Evolutionary conservation across 2,113 vertebrate species (phyloP).

Genomic region (Irena cyanogastra): DNA sequence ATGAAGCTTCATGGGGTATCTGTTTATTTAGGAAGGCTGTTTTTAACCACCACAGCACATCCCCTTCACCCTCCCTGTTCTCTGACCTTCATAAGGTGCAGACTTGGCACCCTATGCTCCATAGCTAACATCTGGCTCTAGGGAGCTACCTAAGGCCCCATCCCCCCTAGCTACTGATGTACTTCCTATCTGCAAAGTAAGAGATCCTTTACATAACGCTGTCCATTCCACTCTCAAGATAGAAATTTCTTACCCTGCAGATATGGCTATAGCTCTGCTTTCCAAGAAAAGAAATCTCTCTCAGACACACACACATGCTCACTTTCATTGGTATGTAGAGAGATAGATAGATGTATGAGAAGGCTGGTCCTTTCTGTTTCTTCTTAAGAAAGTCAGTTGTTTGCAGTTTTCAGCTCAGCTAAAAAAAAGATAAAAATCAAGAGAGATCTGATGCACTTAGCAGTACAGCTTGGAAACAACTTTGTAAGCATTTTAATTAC

Average conservation of each 20-base stretch:
- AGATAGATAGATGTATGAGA: accelerated
- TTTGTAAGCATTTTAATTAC: not conserved
- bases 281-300: not conserved
- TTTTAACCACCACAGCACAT: not conserved
- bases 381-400: not conserved
- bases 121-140: not conserved
- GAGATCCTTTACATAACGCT: not conserved
- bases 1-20: not conserved
- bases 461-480: not conserved
- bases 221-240: not conserved
- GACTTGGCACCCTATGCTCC: not conserved
- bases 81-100: not conserved
- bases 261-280: not conserved
- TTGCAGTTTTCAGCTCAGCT: not conserved
- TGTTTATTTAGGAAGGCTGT: not conserved
- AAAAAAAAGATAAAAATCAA: not conserved
- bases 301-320: too few relatives aligned
- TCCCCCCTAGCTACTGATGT: accelerated
- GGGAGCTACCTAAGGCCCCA: not conserved
- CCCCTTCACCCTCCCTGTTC: not conserved
- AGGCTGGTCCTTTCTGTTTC: not conserved
- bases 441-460: not conserved
- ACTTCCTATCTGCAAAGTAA: not conserved
- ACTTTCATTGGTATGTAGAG: not conserved
- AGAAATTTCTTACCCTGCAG: not conserved